Percentiles rank a stretch among this genome's conserved stretches.
Conservation (phyloP, 2,113 vertebrate genomes). For the Microtus pennsylvanicus region DNA sequence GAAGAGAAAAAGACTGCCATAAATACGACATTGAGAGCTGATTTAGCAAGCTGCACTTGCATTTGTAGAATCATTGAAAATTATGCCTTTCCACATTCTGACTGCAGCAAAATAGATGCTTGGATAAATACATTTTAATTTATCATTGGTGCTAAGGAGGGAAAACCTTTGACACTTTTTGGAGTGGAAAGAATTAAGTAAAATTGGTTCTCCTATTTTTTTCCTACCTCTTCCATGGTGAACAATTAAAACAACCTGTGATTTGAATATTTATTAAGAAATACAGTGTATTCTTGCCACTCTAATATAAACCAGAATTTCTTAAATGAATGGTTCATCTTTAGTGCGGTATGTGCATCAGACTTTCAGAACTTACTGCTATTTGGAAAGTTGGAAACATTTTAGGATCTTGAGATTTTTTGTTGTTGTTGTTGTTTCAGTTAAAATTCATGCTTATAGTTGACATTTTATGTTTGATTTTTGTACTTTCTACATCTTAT, state of each 20-base stretch:
- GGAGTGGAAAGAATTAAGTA: constrained; percentile 67
- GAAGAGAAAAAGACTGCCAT: constrained; percentile 56
- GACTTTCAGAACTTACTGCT: constrained; percentile 56
- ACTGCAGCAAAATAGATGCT: constrained; percentile 80
- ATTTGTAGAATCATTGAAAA: constrained; percentile 75
- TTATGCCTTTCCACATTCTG: constrained; percentile 82
- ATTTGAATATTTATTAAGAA: constrained; percentile 69
- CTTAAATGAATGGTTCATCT: constrained; percentile 80
- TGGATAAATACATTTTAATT: constrained; percentile 64
- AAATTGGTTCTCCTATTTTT: constrained; percentile 45
- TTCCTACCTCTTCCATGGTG: constrained; percentile 55
- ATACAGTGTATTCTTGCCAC: constrained; percentile 48
- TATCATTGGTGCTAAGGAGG: constrained; percentile 68
- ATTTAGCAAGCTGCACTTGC: constrained; percentile 75
- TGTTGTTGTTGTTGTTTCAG: not conserved
- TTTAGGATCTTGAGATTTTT: constrained; percentile 31
- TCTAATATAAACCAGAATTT: constrained; percentile 73
- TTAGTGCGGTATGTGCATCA: constrained; percentile 72
- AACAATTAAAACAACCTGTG: constrained; percentile 14
- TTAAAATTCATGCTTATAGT: constrained; percentile 59
- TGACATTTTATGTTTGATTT: constrained; percentile 84
- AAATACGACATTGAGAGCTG: constrained; percentile 74
- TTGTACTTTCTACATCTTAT: constrained; percentile 78
- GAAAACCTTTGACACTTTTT: constrained; percentile 66
- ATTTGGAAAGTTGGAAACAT: constrained; percentile 71